Evolutionary conservation across 2,113 vertebrate species (phyloP), one percentile per base, ranked within the genome.

Genomic region (Meriones unguiculatus): DNA sequence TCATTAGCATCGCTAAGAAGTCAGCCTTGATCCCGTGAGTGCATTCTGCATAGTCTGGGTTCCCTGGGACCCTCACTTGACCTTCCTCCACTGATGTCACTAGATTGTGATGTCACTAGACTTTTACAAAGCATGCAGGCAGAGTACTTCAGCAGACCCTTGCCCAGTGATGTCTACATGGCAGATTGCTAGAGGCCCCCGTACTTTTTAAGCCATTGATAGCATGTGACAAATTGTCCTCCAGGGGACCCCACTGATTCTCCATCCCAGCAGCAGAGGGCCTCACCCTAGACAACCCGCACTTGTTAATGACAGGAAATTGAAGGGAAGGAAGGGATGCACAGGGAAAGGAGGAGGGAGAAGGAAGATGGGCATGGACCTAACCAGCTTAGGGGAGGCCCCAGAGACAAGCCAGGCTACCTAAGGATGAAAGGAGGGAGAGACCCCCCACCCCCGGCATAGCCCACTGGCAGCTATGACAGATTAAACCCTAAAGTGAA

Each of bases 401-500:
- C 77, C 82, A 1, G 30, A 41, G 25, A 30, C 22, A 17, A 32
- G 41, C 86, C 41, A 65, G 50, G 75, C 62, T 13, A 7, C 73
- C 30, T 0, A 1, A 54, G 13, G 59, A 52, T 54, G 35, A n/a
- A 0, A 13, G 0, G 89, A n/a, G 41, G 35, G 65, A 13, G 41
- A 46, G 41, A 46, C 41, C 2, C 41, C 41, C 41, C 41, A n/a
- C 57, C 2, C 22, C 41, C 69, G 54, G 24, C 84, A 46, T 52
- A 57, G 95, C 90, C 41, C 35, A 8, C 62, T 4, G 0, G 70
- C 2, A 24, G 25, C 85, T 32, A 24, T 97, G 94, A 90, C 95
- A 95, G 94, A 97, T 98, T 96, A 98, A 98, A 95, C 94, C 95
- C 86, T 98, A 98, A 96, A 97, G 95, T 91, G 94, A 92, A 41